phyloP scores from a whole-genome alignment of 2,797 vertebrate species.

The Anabacerthia variegaticeps region DNA sequence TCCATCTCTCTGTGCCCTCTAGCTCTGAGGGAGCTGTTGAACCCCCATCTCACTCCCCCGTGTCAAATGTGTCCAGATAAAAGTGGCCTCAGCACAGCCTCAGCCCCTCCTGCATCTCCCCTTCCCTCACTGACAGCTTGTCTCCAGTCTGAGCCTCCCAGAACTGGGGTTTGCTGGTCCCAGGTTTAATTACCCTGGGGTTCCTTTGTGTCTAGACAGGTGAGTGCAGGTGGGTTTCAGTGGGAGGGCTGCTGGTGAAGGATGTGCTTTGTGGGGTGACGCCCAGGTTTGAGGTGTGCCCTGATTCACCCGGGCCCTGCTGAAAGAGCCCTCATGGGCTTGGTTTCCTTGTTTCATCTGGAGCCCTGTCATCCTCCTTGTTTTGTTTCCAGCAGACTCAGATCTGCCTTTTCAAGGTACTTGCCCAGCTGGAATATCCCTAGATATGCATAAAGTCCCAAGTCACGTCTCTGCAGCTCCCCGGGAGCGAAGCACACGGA shows the following conservation, averaged over 20 bases:
- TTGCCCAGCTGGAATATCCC: slow-evolving; percentile 33
- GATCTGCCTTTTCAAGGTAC: slow-evolving; percentile 12
- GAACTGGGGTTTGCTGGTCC: neutral
- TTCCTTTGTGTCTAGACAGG: neutral
- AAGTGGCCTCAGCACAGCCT: neutral
- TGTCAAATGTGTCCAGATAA: neutral
- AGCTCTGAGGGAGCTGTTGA: neutral
- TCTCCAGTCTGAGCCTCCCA: neutral
- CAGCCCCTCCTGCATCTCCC: neutral
- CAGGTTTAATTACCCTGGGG: neutral
- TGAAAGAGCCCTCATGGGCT: neutral
- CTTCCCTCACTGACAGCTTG: neutral
- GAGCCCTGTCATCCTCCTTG: neutral
- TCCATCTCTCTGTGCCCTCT: neutral
- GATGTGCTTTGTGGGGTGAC: neutral
- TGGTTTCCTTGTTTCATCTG: neutral
- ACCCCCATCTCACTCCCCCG: neutral
- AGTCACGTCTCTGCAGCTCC: neutral
- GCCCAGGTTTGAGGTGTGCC: neutral
- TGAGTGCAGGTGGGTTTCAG: neutral
- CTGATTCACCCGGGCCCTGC: neutral
- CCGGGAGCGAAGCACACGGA: rapidly evolving
- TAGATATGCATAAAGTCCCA: neutral
- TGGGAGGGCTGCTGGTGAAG: neutral
- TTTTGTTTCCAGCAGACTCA: neutral